Conservation (phyloP, 2,888 invertebrate species). For the Schrankia costaestrigalis region DNA sequence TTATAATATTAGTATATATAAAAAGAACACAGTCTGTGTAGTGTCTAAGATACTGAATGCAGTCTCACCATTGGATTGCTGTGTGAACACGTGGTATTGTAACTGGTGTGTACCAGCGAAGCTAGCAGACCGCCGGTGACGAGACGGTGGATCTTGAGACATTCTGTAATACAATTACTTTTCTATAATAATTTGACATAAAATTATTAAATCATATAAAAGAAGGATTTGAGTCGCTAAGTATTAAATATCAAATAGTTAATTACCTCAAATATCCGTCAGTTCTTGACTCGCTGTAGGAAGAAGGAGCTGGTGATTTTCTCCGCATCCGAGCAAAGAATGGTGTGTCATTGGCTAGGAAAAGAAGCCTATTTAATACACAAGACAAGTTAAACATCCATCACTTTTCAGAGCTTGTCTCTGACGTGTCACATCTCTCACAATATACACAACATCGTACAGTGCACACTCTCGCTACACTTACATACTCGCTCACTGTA, state of each 20-base stretch:
- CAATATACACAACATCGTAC: too few relatives aligned
- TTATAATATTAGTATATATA: too few relatives aligned
- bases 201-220: too few relatives aligned
- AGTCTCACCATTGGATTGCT: slow-evolving; percentile 50
- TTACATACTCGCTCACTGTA: too few relatives aligned
- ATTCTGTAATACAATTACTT: slow-evolving; percentile 23
- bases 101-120: slow-evolving; percentile 69
- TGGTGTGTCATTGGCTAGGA: slow-evolving; percentile 64
- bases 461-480: too few relatives aligned
- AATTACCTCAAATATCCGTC: slow-evolving; percentile 72
- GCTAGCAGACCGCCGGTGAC: slow-evolving; percentile 71
- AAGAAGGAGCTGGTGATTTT: slow-evolving; percentile 64
- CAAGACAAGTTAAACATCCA: neutral
- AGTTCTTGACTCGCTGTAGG: slow-evolving; percentile 59
- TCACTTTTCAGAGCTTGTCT: too few relatives aligned
- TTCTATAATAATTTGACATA: neutral
- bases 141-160: slow-evolving; percentile 40
- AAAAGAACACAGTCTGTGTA: too few relatives aligned
- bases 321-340: slow-evolving; percentile 62
- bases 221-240: too few relatives aligned
- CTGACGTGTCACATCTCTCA: too few relatives aligned
- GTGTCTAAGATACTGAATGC: too few relatives aligned
- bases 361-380: slow-evolving; percentile 2
- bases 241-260: too few relatives aligned
- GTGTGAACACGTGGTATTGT: slow-evolving; percentile 49